Evolutionary conservation across 1,140 invertebrate species (phyloP).

Genomic region (Sycophaga agraensis): DNA sequence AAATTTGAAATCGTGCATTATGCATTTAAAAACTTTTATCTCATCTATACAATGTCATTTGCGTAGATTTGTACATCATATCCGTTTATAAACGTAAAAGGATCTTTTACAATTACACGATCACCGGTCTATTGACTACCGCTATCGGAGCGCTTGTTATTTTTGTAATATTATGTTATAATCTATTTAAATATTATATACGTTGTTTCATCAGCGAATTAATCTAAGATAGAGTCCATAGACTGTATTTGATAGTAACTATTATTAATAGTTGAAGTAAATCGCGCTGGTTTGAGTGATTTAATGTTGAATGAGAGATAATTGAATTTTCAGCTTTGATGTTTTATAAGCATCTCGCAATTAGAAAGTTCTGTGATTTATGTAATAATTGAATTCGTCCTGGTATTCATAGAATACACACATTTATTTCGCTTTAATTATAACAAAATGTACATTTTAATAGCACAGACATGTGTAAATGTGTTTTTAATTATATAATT

Average conservation of each 20-base stretch:
- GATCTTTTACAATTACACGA: slow-evolving; percentile 22
- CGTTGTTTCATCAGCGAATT: slow-evolving; percentile 32
- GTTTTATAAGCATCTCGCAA: slow-evolving; percentile 31
- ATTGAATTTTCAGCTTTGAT: slow-evolving; percentile 27
- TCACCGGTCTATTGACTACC: slow-evolving; percentile 42
- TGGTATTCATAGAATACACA: slow-evolving; percentile 16
- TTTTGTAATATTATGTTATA: slow-evolving; percentile 56
- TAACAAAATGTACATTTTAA: too few relatives aligned
- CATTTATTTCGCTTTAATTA: slow-evolving; percentile 18
- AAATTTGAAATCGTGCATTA: slow-evolving; percentile 20
- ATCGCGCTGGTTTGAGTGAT: slow-evolving; percentile 29
- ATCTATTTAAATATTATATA: slow-evolving; percentile 55
- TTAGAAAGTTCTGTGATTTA: slow-evolving; percentile 38
- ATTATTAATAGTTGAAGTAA: slow-evolving; percentile 22
- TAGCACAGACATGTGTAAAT: slow-evolving; percentile 18
- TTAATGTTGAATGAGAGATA: slow-evolving; percentile 24
- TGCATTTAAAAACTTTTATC: slow-evolving; percentile 27
- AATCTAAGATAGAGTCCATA: slow-evolving; percentile 28
- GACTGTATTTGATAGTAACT: slow-evolving; percentile 28
- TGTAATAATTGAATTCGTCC: slow-evolving; percentile 36
- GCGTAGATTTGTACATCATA: slow-evolving; percentile 25
- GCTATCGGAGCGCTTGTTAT: slow-evolving; percentile 51
- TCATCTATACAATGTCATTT: slow-evolving; percentile 18
- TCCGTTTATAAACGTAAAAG: slow-evolving; percentile 19
- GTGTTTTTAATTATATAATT: slow-evolving; percentile 4